phyloP scores from a whole-genome alignment of 2,888 invertebrate species.

The Thyatira batis region DNA sequence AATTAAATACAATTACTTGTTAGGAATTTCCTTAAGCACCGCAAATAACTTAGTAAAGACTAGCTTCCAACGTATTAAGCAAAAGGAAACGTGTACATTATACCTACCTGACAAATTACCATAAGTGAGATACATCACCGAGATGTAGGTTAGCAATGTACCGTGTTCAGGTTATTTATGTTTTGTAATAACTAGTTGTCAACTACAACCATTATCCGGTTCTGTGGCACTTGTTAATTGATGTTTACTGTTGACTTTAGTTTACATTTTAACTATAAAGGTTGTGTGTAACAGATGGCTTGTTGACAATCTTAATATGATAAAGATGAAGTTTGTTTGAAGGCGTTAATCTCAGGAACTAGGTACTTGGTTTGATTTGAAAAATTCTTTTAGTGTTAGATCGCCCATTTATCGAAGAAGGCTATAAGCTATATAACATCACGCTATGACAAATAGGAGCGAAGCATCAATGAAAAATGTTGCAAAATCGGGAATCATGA shows the following conservation, averaged over 20 bases:
- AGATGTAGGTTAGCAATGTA: constrained; percentile 25
- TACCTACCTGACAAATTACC: neutral
- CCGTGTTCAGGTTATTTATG: constrained; percentile 13
- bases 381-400: too few relatives aligned
- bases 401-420: too few relatives aligned
- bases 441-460: too few relatives aligned
- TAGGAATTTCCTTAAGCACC: neutral
- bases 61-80: neutral
- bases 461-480: too few relatives aligned
- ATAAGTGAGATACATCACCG: neutral
- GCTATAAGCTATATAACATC: too few relatives aligned
- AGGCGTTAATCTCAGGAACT: too few relatives aligned
- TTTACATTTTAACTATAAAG: neutral
- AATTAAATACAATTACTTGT: neutral
- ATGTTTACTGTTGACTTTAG: neutral
- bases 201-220: constrained; percentile 24
- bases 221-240: constrained; percentile 10
- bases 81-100: neutral
- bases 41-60: neutral
- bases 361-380: too few relatives aligned
- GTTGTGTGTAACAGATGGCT: neutral
- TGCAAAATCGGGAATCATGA: too few relatives aligned
- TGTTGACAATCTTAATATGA: neutral
- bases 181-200: constrained; percentile 27
- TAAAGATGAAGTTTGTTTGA: too few relatives aligned